Conservation (phyloP, 2,113 vertebrate species). For the Sisor rabdophorus region DNA sequence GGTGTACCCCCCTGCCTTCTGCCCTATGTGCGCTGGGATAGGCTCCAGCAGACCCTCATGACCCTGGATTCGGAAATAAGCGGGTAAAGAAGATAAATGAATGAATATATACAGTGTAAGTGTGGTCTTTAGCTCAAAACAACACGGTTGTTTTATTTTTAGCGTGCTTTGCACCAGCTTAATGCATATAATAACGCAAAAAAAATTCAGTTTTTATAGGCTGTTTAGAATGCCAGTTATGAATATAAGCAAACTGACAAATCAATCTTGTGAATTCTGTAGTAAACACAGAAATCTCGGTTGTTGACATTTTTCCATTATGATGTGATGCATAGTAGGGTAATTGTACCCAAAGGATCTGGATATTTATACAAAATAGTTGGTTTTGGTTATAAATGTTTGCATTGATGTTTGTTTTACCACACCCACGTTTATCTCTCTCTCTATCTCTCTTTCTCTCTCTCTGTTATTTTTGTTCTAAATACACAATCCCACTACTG, state of each 20-base stretch:
- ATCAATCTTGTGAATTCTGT: too few relatives aligned
- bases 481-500: background rate
- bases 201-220: background rate
- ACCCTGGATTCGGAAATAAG: too few relatives aligned
- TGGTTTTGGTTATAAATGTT: constrained; percentile 28
- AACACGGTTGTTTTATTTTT: too few relatives aligned
- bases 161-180: too few relatives aligned
- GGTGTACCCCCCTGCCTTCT: too few relatives aligned
- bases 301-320: background rate
- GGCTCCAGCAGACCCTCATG: too few relatives aligned
- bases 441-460: background rate
- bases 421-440: background rate
- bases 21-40: too few relatives aligned
- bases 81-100: too few relatives aligned
- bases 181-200: too few relatives aligned
- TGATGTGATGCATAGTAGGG: background rate
- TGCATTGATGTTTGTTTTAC: constrained; percentile 26
- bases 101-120: too few relatives aligned
- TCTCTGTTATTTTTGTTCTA: background rate
- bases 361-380: background rate
- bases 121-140: too few relatives aligned
- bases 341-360: constrained; percentile 14
- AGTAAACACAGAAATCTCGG: background rate
- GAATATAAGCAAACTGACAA: background rate
- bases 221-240: background rate